phyloP scores from a whole-genome alignment of 2,888 invertebrate genomes.

The Amblyjoppa proteus region DNA sequence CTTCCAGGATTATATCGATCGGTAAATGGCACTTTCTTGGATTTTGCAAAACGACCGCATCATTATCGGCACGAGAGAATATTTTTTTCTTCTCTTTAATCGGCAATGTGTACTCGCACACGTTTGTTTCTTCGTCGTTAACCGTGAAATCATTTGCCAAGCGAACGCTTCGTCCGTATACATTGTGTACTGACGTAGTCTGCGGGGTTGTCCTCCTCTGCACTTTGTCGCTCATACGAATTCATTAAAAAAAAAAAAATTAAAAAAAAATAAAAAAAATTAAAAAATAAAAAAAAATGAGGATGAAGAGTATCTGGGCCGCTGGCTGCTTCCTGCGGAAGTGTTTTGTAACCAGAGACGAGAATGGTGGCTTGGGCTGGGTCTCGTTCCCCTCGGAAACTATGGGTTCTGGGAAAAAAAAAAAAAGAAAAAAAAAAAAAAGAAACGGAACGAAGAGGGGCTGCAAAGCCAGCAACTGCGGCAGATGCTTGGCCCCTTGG shows the following conservation, averaged over 20 bases:
- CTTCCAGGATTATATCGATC: too few species aligned
- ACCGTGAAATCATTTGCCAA: not conserved
- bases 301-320: slow-evolving; percentile 72
- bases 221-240: not conserved
- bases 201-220: not conserved
- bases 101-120: too few species aligned
- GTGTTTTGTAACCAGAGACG: slow-evolving; percentile 80
- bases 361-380: slow-evolving; percentile 65
- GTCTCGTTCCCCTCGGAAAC: slow-evolving; percentile 63
- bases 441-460: slow-evolving; percentile 74
- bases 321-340: slow-evolving; percentile 82
- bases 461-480: slow-evolving; percentile 79
- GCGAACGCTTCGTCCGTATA: not conserved
- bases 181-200: not conserved
- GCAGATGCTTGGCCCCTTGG: slow-evolving; percentile 82
- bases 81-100: too few species aligned
- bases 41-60: too few species aligned
- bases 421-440: slow-evolving; percentile 76
- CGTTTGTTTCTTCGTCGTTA: not conserved
- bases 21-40: too few species aligned
- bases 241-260: slow-evolving; percentile 46
- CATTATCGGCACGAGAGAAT: too few species aligned
- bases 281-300: slow-evolving; percentile 47
- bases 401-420: slow-evolving; percentile 75
- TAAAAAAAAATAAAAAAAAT: not conserved